Evolutionary conservation across 2,888 invertebrate species (phyloP).

Genomic region (Ormyrus pomaceus): DNA sequence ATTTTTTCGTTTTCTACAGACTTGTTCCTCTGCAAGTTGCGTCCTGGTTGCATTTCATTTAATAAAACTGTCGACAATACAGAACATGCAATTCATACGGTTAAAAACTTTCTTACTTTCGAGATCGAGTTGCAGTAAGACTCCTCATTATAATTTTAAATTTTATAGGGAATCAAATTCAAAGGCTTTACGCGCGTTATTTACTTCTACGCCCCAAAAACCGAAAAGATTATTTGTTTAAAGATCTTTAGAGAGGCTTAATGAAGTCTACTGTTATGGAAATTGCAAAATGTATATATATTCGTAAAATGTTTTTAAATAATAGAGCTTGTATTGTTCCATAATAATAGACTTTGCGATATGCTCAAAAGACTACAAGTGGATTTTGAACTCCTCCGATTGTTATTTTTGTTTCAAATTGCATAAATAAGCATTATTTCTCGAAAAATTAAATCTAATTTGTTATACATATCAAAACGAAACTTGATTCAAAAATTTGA

Average conservation of each 20-base stretch:
- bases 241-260: constrained; percentile 10
- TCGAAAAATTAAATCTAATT: background rate
- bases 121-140: constrained; percentile 44
- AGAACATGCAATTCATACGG: constrained; percentile 72
- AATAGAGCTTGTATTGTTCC: background rate
- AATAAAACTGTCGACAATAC: constrained; percentile 74
- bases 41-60: constrained; percentile 72
- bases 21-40: constrained; percentile 68
- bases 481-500: constrained; percentile 15
- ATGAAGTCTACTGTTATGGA: constrained; percentile 30
- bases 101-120: constrained; percentile 56
- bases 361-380: background rate
- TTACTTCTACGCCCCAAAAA: constrained; percentile 43
- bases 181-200: constrained; percentile 36
- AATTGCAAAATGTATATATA: background rate
- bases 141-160: constrained; percentile 39
- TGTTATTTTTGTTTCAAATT: constrained; percentile 18
- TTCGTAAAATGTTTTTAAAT: background rate
- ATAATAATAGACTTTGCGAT: constrained; percentile 15
- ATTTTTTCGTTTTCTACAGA: constrained; percentile 58
- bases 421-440: constrained; percentile 29
- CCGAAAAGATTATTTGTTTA: constrained; percentile 41
- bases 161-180: constrained; percentile 39
- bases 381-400: background rate
- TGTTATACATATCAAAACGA: constrained; percentile 9